These are phyloP conservation scores for Philhelius pedissequus DNA, from an alignment of 2,888 invertebrate genomes.

Conservation along the genomic window DNA sequence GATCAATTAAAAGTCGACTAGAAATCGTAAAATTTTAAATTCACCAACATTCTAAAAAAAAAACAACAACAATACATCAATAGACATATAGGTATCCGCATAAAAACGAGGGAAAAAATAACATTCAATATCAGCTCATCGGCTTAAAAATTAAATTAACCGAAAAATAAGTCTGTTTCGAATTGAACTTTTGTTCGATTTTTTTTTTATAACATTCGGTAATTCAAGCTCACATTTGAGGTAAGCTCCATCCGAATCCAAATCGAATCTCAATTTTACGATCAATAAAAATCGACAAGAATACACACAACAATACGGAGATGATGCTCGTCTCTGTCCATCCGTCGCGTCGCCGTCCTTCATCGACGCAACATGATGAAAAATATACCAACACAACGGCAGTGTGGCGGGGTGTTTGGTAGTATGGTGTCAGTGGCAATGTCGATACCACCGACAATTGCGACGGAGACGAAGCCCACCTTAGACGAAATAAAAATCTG, in stretches of 20 bases:
- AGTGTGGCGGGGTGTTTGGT: not conserved
- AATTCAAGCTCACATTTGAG: constrained; percentile 78
- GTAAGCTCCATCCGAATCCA: constrained; percentile 73
- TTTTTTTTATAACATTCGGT: constrained; percentile 69
- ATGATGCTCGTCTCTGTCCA: constrained; percentile 1
- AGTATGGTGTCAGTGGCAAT: not conserved
- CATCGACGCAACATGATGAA: not conserved
- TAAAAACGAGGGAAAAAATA: constrained; percentile 16
- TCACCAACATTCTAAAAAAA: constrained; percentile 45
- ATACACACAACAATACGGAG: constrained; percentile 70
- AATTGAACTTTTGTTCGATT: constrained; percentile 20
- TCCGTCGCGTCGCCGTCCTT: not conserved
- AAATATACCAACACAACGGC: too few relatives aligned
- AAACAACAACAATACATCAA: constrained; percentile 16
- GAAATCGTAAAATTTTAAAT: constrained; percentile 31
- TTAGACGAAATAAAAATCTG: constrained; percentile 36
- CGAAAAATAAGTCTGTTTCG: not conserved
- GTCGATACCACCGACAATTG: not conserved
- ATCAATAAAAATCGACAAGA: constrained; percentile 77
- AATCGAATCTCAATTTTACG: constrained; percentile 77
- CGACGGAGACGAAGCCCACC: constrained; percentile 34
- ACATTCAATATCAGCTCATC: constrained; percentile 32
- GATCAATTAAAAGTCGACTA: constrained; percentile 63
- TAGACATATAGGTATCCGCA: not conserved
- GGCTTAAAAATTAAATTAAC: not conserved